Evolutionary conservation across 2,888 invertebrate genomes (phyloP), one percentile per base, ranked within the genome.

Genomic region (Actias luna): DNA sequence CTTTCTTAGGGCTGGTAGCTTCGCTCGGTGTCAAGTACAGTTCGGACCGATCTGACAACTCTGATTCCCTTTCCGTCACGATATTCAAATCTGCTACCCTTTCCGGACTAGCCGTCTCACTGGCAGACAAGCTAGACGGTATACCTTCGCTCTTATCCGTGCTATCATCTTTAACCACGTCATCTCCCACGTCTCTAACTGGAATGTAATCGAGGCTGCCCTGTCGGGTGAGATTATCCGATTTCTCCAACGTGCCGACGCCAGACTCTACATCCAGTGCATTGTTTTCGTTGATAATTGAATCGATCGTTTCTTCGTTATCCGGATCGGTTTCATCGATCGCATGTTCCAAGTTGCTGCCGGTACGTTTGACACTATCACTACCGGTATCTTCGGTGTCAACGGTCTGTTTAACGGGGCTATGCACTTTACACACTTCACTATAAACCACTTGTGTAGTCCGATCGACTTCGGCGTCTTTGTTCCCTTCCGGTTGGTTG

Each of bases 1-100:
- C 77, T 83, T 85, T 89, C 74, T 86, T 88, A 69, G 93, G 93
- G 71, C 93, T 93, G 71, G 93, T 93, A 46, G 93, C 89, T 80
- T 95, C 95, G 50, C 95, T 95, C 27, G 95, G 95, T 59, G 95
- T 95, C 67, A 95, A 84, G 76, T 95, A 95, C 64, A 94, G 89
- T 76, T 96, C 95, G 59, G 95, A 95, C 67, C 94, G 93, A 80
- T 96, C 95, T 69, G 95, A 95, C 60, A 95, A 93, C 66, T 94
- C 93, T 46, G 94, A 91, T 82, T 95, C 95, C 69, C 93, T 92
- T 74, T 95, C 93, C 25, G 90, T 74, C 27, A 76, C 73, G 14
- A 88, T 73, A 69, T 87, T 85, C 31, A 86, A 79, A 68, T 89
- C 88, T 2, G 91, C 87, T 10, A 88, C 80, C 68, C 91, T 82